Evolutionary conservation across 2,888 invertebrate species (phyloP).

Genomic region (Laspeyria flexula): DNA sequence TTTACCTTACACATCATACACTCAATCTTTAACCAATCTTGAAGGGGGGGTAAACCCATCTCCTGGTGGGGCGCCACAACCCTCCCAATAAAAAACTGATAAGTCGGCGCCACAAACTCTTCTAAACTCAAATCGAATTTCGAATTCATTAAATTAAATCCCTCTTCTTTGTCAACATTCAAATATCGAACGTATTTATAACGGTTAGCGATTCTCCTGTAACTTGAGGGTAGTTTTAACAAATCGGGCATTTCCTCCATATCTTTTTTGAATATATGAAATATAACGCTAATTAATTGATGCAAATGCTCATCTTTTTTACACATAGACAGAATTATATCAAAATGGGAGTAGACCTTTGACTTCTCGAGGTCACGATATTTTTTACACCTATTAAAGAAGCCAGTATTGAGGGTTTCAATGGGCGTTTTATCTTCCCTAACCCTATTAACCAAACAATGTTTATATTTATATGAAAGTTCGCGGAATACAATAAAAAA

Average conservation of each 20-base stretch:
- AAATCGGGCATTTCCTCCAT: conserved; percentile 8
- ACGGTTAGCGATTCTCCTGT: conserved; percentile 43
- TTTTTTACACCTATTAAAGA: conserved; percentile 1
- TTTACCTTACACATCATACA: conserved; percentile 53
- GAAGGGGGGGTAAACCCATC: neutral
- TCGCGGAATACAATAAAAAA: conserved; percentile 14
- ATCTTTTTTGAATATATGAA: conserved; percentile 39
- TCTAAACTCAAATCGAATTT: conserved; percentile 62
- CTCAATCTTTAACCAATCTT: conserved; percentile 49
- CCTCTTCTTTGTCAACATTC: conserved; percentile 39
- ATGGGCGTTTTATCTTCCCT: neutral
- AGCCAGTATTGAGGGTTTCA: conserved; percentile 1
- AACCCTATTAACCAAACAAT: conserved; percentile 29
- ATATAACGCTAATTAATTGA: conserved; percentile 14
- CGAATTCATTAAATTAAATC: neutral
- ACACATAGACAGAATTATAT: neutral
- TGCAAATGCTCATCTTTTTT: neutral
- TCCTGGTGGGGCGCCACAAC: neutral
- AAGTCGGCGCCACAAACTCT: conserved; percentile 54
- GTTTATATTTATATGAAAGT: conserved; percentile 16
- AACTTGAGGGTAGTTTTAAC: conserved; percentile 31
- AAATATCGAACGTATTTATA: conserved; percentile 62
- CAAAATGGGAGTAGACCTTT: neutral
- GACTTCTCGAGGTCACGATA: neutral
- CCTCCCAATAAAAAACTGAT: conserved; percentile 36